Percentiles rank a stretch among this genome's conserved stretches.
Conservation (phyloP, 2,797 vertebrate genomes). For the Staurois parvus region DNA sequence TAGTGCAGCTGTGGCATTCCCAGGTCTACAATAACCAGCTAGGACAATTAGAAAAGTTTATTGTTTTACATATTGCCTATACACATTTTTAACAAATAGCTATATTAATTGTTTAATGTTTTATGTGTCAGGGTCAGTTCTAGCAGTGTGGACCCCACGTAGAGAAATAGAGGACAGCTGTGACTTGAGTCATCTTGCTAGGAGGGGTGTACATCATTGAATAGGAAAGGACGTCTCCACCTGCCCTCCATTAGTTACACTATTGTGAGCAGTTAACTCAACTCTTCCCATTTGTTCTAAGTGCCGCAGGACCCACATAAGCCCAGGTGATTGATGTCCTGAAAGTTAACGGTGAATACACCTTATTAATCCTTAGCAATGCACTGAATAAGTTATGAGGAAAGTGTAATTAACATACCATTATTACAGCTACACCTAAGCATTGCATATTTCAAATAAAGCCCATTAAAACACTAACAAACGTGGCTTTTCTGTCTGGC, state of each 20-base stretch:
- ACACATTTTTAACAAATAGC: constrained; percentile 66
- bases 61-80: constrained; percentile 69
- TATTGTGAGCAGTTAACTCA: constrained; percentile 55
- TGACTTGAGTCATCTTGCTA: constrained; percentile 64
- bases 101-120: constrained; percentile 69
- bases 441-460: constrained; percentile 2
- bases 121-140: constrained; percentile 73
- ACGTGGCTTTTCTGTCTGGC: constrained; percentile 1
- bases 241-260: constrained; percentile 64
- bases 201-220: constrained; percentile 70
- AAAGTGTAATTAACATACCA: constrained; percentile 16
- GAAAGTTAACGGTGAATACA: constrained; percentile 17
- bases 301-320: constrained; percentile 11
- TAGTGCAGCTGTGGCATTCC: constrained; percentile 73
- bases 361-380: constrained; percentile 28
- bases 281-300: constrained; percentile 21
- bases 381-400: constrained; percentile 39
- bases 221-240: constrained; percentile 66
- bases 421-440: constrained; percentile 8
- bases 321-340: constrained; percentile 7
- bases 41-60: constrained; percentile 68
- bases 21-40: constrained; percentile 68
- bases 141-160: constrained; percentile 64
- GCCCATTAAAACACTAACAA: constrained; percentile 9
- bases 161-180: constrained; percentile 69